Percentiles rank a stretch among this genome's conserved stretches.
Evolutionary conservation across 2,888 invertebrate genomes (phyloP).

Genomic region (Chromoteleia sp.): DNA sequence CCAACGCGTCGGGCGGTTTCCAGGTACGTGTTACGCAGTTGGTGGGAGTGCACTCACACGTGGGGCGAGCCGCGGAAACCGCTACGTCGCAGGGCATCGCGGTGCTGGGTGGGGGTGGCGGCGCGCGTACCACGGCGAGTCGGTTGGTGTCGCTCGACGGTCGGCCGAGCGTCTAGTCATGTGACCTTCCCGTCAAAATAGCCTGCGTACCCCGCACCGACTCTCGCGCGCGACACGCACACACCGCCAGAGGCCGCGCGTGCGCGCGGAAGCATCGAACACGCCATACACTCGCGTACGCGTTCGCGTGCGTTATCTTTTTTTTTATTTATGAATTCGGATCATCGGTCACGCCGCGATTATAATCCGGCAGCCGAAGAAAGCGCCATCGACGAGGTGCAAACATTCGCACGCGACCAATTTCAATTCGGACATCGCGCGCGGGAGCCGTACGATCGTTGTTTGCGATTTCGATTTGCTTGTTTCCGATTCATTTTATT

Average conservation of each 20-base stretch:
- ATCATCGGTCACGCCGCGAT: conserved; percentile 56
- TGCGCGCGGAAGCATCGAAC: conserved; percentile 34
- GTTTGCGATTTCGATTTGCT: too few relatives aligned
- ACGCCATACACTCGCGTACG: neutral
- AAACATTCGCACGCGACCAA: conserved; percentile 1
- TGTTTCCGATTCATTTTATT: too few relatives aligned
- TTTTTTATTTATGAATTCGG: conserved; percentile 58
- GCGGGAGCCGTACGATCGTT: too few relatives aligned
- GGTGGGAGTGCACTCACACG: conserved; percentile 42
- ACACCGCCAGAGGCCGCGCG: conserved; percentile 49
- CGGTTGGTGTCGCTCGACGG: conserved; percentile 72
- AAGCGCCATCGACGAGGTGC: conserved; percentile 30
- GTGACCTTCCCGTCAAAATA: conserved; percentile 94
- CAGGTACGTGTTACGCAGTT: conserved; percentile 35
- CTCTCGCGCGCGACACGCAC: conserved; percentile 63
- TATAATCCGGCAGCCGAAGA: conserved; percentile 33
- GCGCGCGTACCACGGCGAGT: conserved; percentile 60
- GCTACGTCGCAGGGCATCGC: conserved; percentile 69
- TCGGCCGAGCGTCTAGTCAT: conserved; percentile 87
- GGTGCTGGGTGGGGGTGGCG: conserved; percentile 60
- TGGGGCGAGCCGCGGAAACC: conserved; percentile 32
- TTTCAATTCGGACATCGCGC: too few relatives aligned
- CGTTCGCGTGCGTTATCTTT: conserved; percentile 36
- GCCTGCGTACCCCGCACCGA: conserved; percentile 83
- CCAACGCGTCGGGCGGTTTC: conserved; percentile 25